A percentile compares a stretch with the other conserved stretches of the same genome.
Evolutionary conservation across 2,888 invertebrate species (phyloP).

Genomic region (Calliphora vomitoria): DNA sequence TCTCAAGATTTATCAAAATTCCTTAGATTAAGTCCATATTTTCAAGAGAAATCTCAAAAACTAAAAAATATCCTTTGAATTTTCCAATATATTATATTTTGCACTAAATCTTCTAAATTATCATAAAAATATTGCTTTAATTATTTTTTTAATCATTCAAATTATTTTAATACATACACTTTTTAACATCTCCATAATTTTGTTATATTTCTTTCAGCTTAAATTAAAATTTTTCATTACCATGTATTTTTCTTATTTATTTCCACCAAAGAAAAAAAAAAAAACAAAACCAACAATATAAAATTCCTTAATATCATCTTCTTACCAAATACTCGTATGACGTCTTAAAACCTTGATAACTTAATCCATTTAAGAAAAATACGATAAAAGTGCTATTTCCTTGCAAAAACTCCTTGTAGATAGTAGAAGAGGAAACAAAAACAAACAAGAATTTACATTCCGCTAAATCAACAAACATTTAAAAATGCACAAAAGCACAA

Average conservation of each 20-base stretch:
- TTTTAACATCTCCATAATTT: no score
- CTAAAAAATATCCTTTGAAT: no score
- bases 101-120: no score
- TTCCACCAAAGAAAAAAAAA: not conserved
- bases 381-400: conserved; percentile 46
- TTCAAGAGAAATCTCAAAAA: no score
- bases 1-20: no score
- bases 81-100: no score
- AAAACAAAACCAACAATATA: conserved; percentile 29
- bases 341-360: conserved; percentile 65
- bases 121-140: no score
- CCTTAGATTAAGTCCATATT: no score
- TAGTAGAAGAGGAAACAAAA: conserved; percentile 16
- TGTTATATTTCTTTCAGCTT: not conserved
- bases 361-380: conserved; percentile 69
- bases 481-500: conserved; percentile 80
- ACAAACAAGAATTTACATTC: conserved; percentile 67
- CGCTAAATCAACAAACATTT: conserved; percentile 74
- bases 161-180: no score
- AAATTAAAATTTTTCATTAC: not conserved
- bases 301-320: conserved; percentile 43
- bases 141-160: no score
- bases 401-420: conserved; percentile 22
- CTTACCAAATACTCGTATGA: conserved; percentile 3
- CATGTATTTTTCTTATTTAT: not conserved